These are phyloP conservation scores for Eurois occulta DNA, from an alignment of 2,888 invertebrate species.

Conservation along the genomic window DNA sequence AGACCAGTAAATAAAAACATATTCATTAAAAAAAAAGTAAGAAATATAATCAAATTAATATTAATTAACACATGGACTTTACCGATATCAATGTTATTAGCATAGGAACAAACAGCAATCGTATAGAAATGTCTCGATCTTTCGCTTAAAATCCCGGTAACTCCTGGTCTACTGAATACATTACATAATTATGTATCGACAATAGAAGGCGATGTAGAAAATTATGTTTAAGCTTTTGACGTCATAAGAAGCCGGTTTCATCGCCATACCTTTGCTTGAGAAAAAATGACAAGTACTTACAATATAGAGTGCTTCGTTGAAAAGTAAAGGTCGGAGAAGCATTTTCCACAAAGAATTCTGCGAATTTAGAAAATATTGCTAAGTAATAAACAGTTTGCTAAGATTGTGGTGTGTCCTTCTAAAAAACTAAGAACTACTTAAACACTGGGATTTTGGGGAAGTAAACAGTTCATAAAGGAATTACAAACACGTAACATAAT, in stretches of 20 bases:
- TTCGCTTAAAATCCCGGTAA: background rate
- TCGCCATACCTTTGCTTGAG: conserved; percentile 1
- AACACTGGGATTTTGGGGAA: background rate
- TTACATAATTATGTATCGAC: conserved; percentile 13
- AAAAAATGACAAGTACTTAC: background rate
- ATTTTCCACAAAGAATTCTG: background rate
- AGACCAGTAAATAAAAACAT: background rate
- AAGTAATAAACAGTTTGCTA: background rate
- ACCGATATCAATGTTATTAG: conserved; percentile 7
- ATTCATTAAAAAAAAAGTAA: too few species aligned
- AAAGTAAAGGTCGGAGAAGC: conserved; percentile 1
- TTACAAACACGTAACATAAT: background rate
- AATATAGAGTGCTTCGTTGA: background rate
- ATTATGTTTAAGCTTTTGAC: conserved; percentile 25
- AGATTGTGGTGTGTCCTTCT: background rate
- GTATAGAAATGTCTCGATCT: conserved; percentile 15
- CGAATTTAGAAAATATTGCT: background rate
- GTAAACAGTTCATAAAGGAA: background rate
- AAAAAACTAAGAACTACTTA: background rate
- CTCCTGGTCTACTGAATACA: conserved; percentile 13
- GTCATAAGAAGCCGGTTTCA: conserved; percentile 29
- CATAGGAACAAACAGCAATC: background rate
- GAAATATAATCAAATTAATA: background rate
- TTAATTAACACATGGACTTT: conserved; percentile 4
- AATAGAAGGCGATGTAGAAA: conserved; percentile 8